A percentile compares a stretch with the other conserved stretches of the same genome.
phyloP scores from a whole-genome alignment of 2,888 invertebrate species.

The Neoascia interrupta region DNA sequence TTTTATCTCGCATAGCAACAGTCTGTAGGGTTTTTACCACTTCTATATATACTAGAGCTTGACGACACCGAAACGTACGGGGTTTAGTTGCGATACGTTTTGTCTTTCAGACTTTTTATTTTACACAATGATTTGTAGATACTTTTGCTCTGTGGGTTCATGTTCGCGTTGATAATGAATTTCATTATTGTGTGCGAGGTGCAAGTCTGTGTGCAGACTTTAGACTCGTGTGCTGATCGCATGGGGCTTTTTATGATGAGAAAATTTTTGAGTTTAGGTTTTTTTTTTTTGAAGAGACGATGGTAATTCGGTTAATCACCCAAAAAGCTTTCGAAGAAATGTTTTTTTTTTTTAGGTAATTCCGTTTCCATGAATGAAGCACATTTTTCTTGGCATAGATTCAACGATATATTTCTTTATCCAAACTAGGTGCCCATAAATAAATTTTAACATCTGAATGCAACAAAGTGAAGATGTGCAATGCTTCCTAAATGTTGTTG shows the following conservation, averaged over 20 bases:
- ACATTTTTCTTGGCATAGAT: neutral
- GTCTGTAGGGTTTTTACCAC: conserved; percentile 9
- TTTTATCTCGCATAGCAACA: conserved; percentile 59
- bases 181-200: conserved; percentile 6
- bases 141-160: too few relatives aligned
- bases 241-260: neutral
- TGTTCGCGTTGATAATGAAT: conserved; percentile 7
- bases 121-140: neutral
- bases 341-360: conserved; percentile 28
- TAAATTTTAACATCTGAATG: too few relatives aligned
- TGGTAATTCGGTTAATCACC: conserved; percentile 30
- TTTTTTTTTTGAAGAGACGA: neutral
- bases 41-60: neutral
- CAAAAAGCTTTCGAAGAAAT: conserved; percentile 2
- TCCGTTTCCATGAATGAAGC: conserved; percentile 6
- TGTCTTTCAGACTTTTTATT: neutral
- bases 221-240: conserved; percentile 23
- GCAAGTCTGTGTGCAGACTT: conserved; percentile 14
- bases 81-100: too few relatives aligned
- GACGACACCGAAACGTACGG: conserved; percentile 13
- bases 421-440: too few relatives aligned
- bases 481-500: too few relatives aligned
- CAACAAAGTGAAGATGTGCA: too few relatives aligned
- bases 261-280: neutral
- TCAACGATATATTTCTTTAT: too few relatives aligned